These are phyloP conservation scores for Iphiclides podalirius DNA, from an alignment of 2,888 invertebrate genomes.

Conservation along the genomic window DNA sequence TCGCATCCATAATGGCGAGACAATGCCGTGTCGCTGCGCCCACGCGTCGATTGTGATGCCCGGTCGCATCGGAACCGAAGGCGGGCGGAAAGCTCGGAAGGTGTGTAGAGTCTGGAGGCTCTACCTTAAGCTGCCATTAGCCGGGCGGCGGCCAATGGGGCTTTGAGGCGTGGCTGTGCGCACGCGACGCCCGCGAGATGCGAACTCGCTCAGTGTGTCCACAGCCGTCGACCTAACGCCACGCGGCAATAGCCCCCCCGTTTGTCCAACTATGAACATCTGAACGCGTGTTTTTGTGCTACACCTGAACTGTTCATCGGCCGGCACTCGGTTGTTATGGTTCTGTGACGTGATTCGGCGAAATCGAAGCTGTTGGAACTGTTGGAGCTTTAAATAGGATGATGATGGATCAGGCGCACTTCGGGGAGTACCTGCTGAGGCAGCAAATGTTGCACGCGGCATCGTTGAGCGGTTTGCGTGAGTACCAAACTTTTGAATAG, in stretches of 20 bases:
- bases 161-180: constrained; percentile 59
- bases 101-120: constrained; percentile 55
- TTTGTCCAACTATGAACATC: constrained; percentile 54
- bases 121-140: constrained; percentile 55
- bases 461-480: constrained; percentile 68
- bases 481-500: constrained; percentile 36
- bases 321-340: constrained; percentile 41
- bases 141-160: constrained; percentile 49
- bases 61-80: constrained; percentile 57
- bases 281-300: constrained; percentile 40
- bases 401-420: constrained; percentile 78
- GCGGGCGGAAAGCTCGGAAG: constrained; percentile 69
- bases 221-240: constrained; percentile 61
- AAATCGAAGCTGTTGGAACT: constrained; percentile 19
- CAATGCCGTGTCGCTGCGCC: constrained; percentile 39
- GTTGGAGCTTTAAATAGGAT: constrained; percentile 39
- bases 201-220: constrained; percentile 59
- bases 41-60: constrained; percentile 41
- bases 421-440: constrained; percentile 72
- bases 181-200: constrained; percentile 64
- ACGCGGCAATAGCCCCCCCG: no score
- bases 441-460: constrained; percentile 76
- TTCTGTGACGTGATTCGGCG: constrained; percentile 61
- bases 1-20: constrained; percentile 28
- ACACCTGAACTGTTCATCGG: constrained; percentile 31